Evolutionary conservation across 2,888 invertebrate species (phyloP), one percentile per base, ranked within the genome.

Genomic region (Oasisia sp.): DNA sequence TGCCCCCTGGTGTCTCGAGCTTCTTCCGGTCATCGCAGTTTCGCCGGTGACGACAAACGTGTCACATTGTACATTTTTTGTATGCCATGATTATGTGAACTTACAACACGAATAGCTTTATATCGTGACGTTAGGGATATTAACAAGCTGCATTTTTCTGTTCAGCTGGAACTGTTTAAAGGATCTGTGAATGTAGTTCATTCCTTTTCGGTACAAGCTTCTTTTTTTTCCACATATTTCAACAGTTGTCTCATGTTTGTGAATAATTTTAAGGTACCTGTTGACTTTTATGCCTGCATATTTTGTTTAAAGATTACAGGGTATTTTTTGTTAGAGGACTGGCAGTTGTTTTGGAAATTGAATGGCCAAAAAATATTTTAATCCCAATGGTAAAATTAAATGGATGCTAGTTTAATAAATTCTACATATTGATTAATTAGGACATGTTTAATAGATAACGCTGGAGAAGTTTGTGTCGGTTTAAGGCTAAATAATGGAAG

Each of bases 241-340:
- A 2, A 5, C 74, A 74, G 27, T 19, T 74, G 74, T 74, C 74
- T 74, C n/a, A 27, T 74, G n/a, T 74, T 74, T 74, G 50, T 14
- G 50, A 9, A 50, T 50, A 27, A 74, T 74, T 74, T 74, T 74
- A n/a, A 3, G 74, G 74, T 0, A 74, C 0, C 27, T 27, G 74
- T 74, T n/a, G 27, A 27, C 27, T 7, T 19, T 74, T 74, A 58
- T 27, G 19, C 19, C 27, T 2, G 19, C 74, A n/a, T 19, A 27
- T 74, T 74, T 74, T 74, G 74, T 74, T 74, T 74, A 27, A n/a
- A 74, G n/a, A 74, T 74, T 74, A 74, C 74, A 74, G 74, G n/a
- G n/a, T 74, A 74, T 74, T 74, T 58, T 74, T 74, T 74, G 74
- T 74, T 74, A 74, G 27, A 74, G 27, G 74, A 74, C 74, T 5